A percentile compares a stretch with the other conserved stretches of the same genome.
phyloP scores from a whole-genome alignment of 2,888 invertebrate genomes.

The Drosophila fungiperda region DNA sequence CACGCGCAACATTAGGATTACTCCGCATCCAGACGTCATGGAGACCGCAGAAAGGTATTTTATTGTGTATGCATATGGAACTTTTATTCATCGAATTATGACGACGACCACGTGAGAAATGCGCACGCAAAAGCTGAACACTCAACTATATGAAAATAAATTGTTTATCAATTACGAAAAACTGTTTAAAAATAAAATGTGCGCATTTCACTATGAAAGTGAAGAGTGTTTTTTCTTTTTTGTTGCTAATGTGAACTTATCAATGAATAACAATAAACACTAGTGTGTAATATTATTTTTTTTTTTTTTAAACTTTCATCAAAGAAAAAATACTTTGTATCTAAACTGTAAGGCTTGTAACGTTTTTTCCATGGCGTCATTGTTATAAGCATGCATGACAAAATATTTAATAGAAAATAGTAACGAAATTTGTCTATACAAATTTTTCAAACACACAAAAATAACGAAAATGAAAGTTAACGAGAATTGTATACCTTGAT shows the following conservation, averaged over 20 bases:
- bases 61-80: conserved; percentile 13
- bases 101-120: conserved; percentile 25
- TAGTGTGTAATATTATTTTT: background rate
- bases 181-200: background rate
- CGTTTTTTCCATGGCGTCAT: conserved; percentile 13
- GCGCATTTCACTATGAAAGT: conserved; percentile 22
- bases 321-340: conserved; percentile 5
- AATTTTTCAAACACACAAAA: background rate
- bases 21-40: background rate
- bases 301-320: conserved; percentile 20
- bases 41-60: conserved; percentile 10
- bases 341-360: conserved; percentile 6
- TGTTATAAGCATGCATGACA: conserved; percentile 35
- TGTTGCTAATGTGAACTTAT: conserved; percentile 13
- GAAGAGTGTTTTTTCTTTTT: background rate
- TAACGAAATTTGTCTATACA: conserved; percentile 46
- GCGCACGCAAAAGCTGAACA: conserved; percentile 42
- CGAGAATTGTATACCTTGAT: background rate
- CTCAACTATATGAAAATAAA: conserved; percentile 1
- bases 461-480: conserved; percentile 9
- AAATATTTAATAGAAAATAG: conserved; percentile 36
- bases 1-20: conserved; percentile 1
- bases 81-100: conserved; percentile 17
- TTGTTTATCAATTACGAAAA: background rate
- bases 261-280: conserved; percentile 16